A percentile compares a stretch with the other conserved stretches of the same genome.
phyloP scores from a whole-genome alignment of 2,113 vertebrate species.

The Anthoscopus minutus region DNA sequence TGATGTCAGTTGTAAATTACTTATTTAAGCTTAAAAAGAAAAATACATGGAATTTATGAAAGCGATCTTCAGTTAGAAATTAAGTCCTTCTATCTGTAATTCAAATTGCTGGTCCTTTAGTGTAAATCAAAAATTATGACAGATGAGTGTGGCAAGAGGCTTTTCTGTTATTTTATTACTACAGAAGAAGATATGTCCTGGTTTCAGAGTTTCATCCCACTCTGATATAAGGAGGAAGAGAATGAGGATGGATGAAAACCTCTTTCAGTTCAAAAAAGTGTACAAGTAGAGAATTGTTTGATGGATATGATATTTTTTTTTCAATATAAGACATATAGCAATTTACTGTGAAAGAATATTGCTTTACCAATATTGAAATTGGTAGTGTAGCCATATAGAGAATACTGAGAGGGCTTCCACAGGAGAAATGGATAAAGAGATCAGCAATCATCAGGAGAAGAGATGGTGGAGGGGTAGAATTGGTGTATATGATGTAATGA shows the following conservation, averaged over 20 bases:
- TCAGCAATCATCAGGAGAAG: neutral
- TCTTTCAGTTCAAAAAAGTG: neutral
- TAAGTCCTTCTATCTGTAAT: neutral
- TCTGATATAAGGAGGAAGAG: neutral
- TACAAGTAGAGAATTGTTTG: neutral
- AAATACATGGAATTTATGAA: neutral
- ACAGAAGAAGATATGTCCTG: neutral
- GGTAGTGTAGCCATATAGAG: neutral
- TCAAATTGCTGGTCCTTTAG: neutral
- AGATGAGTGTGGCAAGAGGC: neutral
- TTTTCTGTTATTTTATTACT: neutral
- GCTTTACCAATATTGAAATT: neutral
- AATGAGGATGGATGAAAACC: neutral
- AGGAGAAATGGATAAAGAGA: neutral
- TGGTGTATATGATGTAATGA: accelerated
- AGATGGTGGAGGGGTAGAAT: neutral
- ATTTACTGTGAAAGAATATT: neutral
- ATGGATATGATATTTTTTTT: neutral
- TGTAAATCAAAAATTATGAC: neutral
- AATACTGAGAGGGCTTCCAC: neutral
- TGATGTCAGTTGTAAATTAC: neutral
- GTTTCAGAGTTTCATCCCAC: neutral
- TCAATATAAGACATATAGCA: neutral
- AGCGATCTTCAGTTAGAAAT: neutral
- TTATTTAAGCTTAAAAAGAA: neutral